Conservation (phyloP, 2,113 vertebrate genomes). For the Rutilus rutilus region DNA sequence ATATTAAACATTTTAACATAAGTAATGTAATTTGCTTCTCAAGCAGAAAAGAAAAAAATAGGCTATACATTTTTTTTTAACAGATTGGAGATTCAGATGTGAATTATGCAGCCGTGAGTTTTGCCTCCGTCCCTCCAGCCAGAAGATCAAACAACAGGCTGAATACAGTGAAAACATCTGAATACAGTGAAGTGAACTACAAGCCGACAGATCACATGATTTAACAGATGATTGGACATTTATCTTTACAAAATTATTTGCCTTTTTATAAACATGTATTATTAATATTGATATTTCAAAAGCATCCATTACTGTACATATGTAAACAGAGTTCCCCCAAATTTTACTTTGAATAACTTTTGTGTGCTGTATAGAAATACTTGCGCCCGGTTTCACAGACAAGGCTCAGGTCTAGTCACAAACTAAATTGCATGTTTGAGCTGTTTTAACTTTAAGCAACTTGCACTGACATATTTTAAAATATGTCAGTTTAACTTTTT, state of each 20-base stretch:
- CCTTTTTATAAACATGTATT: not conserved
- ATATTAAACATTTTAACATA: not conserved
- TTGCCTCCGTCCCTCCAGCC: not conserved
- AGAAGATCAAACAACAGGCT: slow-evolving; percentile 21
- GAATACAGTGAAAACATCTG: not conserved
- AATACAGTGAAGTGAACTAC: slow-evolving; percentile 11
- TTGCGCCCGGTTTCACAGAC: no score
- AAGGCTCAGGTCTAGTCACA: no score
- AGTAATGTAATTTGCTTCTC: not conserved
- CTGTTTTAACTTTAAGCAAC: no score
- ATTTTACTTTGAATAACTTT: no score
- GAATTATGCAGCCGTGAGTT: slow-evolving; percentile 32
- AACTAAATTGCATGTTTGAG: no score
- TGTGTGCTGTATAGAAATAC: no score
- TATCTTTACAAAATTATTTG: not conserved
- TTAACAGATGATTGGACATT: not conserved
- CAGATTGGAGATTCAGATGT: slow-evolving; percentile 4
- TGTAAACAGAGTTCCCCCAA: not conserved
- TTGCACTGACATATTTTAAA: no score
- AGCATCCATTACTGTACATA: not conserved
- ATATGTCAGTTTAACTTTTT: no score
- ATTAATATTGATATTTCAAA: not conserved
- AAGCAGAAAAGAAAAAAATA: not conserved
- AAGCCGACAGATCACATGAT: not conserved
- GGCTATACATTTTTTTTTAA: not conserved